Evolutionary conservation across 2,113 vertebrate species (phyloP), one percentile per base, ranked within the genome.

Genomic region (Petroica traversi): DNA sequence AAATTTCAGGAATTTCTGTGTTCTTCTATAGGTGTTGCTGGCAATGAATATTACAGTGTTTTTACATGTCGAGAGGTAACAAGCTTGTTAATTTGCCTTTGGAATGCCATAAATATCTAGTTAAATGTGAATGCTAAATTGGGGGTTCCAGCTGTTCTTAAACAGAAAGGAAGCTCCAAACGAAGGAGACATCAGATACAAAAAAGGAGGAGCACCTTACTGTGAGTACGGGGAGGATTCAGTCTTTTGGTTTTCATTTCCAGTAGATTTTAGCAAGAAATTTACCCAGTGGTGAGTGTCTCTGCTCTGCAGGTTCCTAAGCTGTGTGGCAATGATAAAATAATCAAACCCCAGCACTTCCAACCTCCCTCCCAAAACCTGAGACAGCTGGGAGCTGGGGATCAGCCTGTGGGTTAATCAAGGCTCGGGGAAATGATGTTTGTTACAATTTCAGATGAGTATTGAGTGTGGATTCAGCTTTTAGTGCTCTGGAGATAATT

Each of bases 401-500:
- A 74, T 90, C 87, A 89, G 76, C 29, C 38, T 72, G 51, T 48
- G 14, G 3, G 58, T 83, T 89, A 77, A 89, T 88, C 82, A 81
- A 92, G 62, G 76, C 71, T 83, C 0, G 1, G 54, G 84, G 43
- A 95, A 88, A 77, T 92, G 43, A n/a, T 33, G 43, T 83, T 88
- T 83, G 51, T 71, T 93, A 52, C 46, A 40, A 31, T 72, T 94
- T 38, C 26, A 66, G 52, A n/a, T 88, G 16, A 49, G 33, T 38
- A 36, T 36, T 2, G 4, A 54, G 64, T 85, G n/a, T 90, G 72
- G 55, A 64, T 93, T 81, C 64, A 52, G 46, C 49, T 74, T 94
- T 92, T 80, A 66, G 92, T 78, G 25, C 73, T 4, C 64, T 88
- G 63, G 61, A 95, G 93, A 80, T 95, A 95, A 96, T 66, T 77